Evolutionary conservation across 2,797 vertebrate species (phyloP).

Genomic region (Carduelis carduelis): DNA sequence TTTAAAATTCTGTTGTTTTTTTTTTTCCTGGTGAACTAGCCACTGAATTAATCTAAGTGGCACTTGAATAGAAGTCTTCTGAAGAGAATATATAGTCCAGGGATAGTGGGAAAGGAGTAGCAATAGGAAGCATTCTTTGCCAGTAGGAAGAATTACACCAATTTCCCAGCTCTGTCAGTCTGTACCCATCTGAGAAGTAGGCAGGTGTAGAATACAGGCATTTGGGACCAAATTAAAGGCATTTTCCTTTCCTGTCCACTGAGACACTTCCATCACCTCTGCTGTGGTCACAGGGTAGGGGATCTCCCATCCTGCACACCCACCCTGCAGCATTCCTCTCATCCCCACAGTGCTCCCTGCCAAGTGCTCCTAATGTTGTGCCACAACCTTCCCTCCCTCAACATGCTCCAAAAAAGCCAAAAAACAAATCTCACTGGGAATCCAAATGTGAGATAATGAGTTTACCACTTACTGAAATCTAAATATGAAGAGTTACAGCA

Average conservation of each 20-base stretch:
- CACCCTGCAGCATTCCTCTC: neutral
- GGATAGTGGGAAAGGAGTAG: neutral
- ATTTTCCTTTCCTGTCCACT: neutral
- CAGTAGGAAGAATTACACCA: neutral
- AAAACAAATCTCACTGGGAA: neutral
- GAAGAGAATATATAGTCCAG: neutral
- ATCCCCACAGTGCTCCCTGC: neutral
- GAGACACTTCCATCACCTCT: neutral
- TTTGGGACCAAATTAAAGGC: neutral
- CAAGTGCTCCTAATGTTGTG: accelerated
- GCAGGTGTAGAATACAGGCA: neutral
- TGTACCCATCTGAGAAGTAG: neutral
- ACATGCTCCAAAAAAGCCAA: neutral
- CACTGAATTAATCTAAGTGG: neutral
- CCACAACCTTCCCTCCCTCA: neutral
- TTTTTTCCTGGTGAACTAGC: neutral
- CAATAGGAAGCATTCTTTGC: neutral
- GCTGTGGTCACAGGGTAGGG: neutral
- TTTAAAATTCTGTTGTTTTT: neutral
- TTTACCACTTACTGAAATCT: neutral
- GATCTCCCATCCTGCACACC: neutral
- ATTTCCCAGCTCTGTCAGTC: neutral
- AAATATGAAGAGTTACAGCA: neutral
- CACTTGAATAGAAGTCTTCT: neutral
- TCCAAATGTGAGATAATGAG: neutral